Conservation (phyloP, 2,888 invertebrate genomes). For the Scelioninae gen. 1 region DNA sequence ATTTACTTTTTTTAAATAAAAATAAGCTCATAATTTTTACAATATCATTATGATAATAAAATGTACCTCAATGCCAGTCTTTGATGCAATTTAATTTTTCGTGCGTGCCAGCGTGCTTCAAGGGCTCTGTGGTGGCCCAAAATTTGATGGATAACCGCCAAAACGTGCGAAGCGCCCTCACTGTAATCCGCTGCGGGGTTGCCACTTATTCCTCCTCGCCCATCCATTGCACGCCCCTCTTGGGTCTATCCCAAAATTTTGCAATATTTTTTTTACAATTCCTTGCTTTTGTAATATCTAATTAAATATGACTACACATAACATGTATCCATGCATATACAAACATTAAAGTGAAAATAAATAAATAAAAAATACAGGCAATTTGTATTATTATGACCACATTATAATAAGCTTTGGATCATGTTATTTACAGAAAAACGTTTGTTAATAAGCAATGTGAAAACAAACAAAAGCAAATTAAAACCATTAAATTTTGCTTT, state of each 20-base stretch:
- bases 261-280: slow-evolving; percentile 3
- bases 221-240: slow-evolving; percentile 85
- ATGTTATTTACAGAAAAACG: slow-evolving; percentile 20
- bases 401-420: slow-evolving; percentile 5
- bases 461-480: slow-evolving; percentile 3
- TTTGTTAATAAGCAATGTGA: slow-evolving; percentile 27
- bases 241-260: slow-evolving; percentile 77
- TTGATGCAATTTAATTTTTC: slow-evolving; percentile 95
- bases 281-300: neutral
- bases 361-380: neutral
- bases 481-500: neutral
- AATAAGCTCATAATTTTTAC: no score
- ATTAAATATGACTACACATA: neutral
- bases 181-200: slow-evolving; percentile 98
- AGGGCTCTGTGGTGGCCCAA: slow-evolving; percentile 96
- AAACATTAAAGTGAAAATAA: neutral
- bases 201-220: slow-evolving; percentile 88
- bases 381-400: neutral
- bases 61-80: slow-evolving; percentile 90
- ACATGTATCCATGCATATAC: neutral
- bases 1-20: no score
- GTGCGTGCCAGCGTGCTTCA: slow-evolving; percentile 97
- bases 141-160: slow-evolving; percentile 98
- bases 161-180: slow-evolving; percentile 97
- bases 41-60: no score